These are phyloP conservation scores for Amazona vittata DNA, from an alignment of 2,113 vertebrate genomes.

Conservation along the genomic window DNA sequence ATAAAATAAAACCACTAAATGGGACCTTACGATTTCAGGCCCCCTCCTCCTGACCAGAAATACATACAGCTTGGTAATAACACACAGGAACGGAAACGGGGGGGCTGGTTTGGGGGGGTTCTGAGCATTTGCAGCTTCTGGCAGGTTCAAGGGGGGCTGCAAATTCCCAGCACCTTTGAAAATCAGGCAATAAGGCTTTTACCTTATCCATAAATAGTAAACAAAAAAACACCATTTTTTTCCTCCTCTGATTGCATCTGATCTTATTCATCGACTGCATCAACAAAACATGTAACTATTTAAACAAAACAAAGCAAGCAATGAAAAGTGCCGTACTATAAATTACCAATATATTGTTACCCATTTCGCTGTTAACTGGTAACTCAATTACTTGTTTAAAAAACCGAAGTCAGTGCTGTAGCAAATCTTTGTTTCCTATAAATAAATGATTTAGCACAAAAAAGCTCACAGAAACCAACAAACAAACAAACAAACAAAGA, in stretches of 20 bases:
- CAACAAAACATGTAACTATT: slow-evolving; percentile 59
- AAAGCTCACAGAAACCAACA: slow-evolving; percentile 66
- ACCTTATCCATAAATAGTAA: slow-evolving; percentile 57
- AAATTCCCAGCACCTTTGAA: slow-evolving; percentile 16
- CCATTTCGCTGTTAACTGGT: slow-evolving; percentile 69
- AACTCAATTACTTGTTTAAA: slow-evolving; percentile 73
- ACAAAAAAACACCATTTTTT: slow-evolving; percentile 1
- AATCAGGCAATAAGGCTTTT: slow-evolving; percentile 53
- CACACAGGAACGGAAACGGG: background rate
- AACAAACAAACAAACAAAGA: slow-evolving; percentile 60
- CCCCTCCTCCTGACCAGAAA: slow-evolving; percentile 60
- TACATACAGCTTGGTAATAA: slow-evolving; percentile 40
- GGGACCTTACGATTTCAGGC: slow-evolving; percentile 9
- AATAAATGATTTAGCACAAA: slow-evolving; percentile 76
- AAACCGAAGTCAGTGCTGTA: slow-evolving; percentile 78
- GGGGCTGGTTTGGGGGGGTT: background rate
- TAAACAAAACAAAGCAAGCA: slow-evolving; percentile 58
- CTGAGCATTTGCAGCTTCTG: background rate
- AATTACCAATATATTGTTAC: slow-evolving; percentile 75
- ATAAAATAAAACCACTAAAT: slow-evolving; percentile 53
- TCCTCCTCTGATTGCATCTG: slow-evolving; percentile 72
- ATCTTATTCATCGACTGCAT: slow-evolving; percentile 54
- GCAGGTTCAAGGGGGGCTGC: background rate
- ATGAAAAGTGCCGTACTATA: slow-evolving; percentile 80
- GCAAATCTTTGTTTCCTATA: slow-evolving; percentile 80